Evolutionary conservation across 1,140 invertebrate species (phyloP), one percentile per base, ranked within the genome.

Genomic region (Danaus plexippus): DNA sequence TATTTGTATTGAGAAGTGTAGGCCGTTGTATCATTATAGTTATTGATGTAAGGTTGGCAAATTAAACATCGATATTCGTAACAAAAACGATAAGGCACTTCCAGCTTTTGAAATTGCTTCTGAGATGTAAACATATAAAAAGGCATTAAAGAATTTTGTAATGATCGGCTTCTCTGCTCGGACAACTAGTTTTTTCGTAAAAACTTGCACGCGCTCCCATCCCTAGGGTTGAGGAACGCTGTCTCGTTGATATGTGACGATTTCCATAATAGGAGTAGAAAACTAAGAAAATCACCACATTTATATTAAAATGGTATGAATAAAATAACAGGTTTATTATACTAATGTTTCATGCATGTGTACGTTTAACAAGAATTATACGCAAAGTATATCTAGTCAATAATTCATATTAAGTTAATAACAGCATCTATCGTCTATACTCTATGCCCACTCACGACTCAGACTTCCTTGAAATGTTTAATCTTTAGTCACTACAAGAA

Each of bases 121-220:
- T 69, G 52, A 75, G 74, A 80, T 57, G 52, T 66, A 54, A 59
- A 51, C 15, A 43, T 46, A 62, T 71, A 85, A 82, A 85, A 85
- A 82, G 22, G 5, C 70, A 68, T 67, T 59, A 57, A 65, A 67
- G 73, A 82, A 83, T 80, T 78, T 77, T 70, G 73, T 82, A 82
- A 80, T 74, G 73, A 78, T 71, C 69, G 68, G 61, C 71, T 75
- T 75, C 77, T 69, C 71, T 76, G 78, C 72, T 73, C 58, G 43
- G 50, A 45, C 59, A 69, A 73, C 75, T 77, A 71, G 75, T 79
- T 81, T 76, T 77, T 73, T 68, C 22, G 54, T 54, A 61, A 46
- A 54, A 55, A 52, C 59, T 60, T 57, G 57, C 53, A 52, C 54
- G 64, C 69, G 63, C 68, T 80, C 70, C 80, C 57, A 54, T 57